phyloP scores from a whole-genome alignment of 2,113 vertebrate genomes.

The Uropsilus gracilis region DNA sequence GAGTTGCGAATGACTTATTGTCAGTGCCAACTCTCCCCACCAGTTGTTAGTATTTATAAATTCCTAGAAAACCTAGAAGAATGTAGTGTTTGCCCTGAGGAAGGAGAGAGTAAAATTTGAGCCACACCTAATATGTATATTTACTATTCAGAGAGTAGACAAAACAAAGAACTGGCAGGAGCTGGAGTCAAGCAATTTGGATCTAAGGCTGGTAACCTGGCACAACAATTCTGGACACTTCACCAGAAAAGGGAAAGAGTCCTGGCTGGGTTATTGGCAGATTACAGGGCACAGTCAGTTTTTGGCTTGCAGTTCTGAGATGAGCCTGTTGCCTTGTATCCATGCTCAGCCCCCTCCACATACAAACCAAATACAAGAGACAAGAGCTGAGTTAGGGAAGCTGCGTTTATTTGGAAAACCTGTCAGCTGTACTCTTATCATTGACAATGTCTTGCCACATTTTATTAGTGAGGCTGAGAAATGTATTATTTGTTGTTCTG shows the following conservation, averaged over 20 bases:
- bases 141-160: neutral
- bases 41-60: neutral
- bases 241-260: neutral
- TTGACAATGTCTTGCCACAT: no score
- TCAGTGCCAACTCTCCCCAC: neutral
- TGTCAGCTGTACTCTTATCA: no score
- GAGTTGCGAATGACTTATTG: neutral
- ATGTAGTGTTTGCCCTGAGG: neutral
- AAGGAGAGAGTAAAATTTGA: neutral
- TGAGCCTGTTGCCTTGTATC: neutral
- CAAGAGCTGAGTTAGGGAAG: no score
- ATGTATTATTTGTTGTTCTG: no score
- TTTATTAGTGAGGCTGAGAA: no score
- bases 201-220: neutral
- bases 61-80: constrained; percentile 8
- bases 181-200: neutral
- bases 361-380: no score
- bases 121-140: neutral
- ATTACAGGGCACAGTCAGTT: neutral
- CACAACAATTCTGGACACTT: neutral
- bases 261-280: neutral
- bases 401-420: no score
- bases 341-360: no score
- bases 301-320: neutral
- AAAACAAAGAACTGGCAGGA: fast-evolving